Percentiles rank a stretch among this genome's conserved stretches.
phyloP scores from a whole-genome alignment of 2,113 vertebrate species.

The Okapia johnstoni region DNA sequence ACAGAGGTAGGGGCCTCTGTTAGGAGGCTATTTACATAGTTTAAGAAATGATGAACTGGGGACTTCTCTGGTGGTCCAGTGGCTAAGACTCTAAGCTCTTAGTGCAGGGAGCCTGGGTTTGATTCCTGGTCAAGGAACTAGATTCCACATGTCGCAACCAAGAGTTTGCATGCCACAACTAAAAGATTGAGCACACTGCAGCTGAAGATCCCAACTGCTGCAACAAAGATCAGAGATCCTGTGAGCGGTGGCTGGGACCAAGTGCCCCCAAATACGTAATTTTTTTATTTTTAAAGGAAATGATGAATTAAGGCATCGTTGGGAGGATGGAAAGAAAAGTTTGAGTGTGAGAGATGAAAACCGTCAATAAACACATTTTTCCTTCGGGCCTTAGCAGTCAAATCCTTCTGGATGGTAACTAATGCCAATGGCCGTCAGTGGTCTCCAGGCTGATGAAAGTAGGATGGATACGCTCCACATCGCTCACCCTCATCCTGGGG shows the following conservation, averaged over 20 bases:
- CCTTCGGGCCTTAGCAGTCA: not conserved
- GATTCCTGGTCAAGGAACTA: not conserved
- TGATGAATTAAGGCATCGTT: not conserved
- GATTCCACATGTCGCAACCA: not conserved
- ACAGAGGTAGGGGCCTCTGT: not conserved
- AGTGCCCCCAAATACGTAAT: not conserved
- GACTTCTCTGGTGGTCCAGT: not conserved
- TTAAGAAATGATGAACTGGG: not conserved
- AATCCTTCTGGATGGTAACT: not conserved
- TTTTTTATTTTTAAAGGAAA: not conserved
- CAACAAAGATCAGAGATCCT: not conserved
- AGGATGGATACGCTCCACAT: not conserved
- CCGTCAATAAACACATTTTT: not conserved
- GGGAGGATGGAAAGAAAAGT: not conserved
- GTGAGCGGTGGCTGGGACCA: not conserved
- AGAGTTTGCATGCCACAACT: not conserved
- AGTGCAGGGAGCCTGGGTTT: not conserved
- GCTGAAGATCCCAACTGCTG: not conserved
- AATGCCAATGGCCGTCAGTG: not conserved
- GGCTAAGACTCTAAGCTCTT: not conserved
- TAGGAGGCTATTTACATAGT: not conserved
- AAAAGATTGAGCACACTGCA: fast-evolving
- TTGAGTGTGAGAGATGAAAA: not conserved
- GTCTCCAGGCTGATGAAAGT: not conserved
- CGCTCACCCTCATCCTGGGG: not conserved